Evolutionary conservation across 2,797 vertebrate genomes (phyloP).

Genomic region (Tolypeutes matacus): DNA sequence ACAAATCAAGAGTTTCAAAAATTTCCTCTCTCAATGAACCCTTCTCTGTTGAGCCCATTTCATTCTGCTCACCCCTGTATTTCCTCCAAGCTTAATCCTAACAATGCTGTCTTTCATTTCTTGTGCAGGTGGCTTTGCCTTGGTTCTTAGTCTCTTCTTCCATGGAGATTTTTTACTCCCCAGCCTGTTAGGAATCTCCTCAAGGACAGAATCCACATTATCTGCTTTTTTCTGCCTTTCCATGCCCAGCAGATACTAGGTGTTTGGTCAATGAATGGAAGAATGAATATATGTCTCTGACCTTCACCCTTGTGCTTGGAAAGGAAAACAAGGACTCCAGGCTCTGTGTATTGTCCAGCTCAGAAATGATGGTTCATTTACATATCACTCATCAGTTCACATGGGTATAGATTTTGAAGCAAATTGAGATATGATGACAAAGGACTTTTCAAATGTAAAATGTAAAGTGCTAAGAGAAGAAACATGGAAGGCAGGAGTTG

Average conservation of each 20-base stretch:
- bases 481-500: not conserved
- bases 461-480: not conserved
- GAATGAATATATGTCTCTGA: not conserved
- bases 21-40: accelerated
- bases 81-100: not conserved
- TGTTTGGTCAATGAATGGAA: not conserved
- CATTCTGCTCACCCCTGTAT: not conserved
- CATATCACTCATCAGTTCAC: not conserved
- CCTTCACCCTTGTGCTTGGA: not conserved
- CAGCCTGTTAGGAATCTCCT: not conserved
- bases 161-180: not conserved
- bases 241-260: not conserved
- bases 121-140: not conserved
- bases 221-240: not conserved
- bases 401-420: not conserved
- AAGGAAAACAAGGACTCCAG: not conserved
- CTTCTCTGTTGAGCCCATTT: not conserved
- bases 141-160: not conserved
- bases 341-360: not conserved
- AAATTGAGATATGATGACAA: not conserved
- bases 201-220: not conserved
- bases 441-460: not conserved
- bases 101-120: not conserved
- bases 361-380: not conserved
- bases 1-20: not conserved